Base-by-base conservation (phyloP, 2,888 invertebrate species). In the Sabellastarte sp. region DNA sequence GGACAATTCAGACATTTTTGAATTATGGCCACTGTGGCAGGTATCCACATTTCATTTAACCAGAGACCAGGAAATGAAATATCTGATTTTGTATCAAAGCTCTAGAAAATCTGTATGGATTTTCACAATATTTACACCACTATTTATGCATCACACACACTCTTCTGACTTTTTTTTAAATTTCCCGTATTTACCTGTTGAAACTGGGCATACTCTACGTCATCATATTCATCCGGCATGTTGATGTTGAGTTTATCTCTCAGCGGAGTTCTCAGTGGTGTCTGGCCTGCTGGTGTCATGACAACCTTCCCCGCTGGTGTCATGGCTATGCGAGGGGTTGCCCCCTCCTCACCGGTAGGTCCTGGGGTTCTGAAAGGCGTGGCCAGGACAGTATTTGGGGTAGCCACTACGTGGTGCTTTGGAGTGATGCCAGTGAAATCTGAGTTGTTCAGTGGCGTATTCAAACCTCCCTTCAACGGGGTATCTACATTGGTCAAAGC, bases 401-500 rank as follows among this genome's bases (percentile, higher is more conserved):
- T 83, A 63, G 74, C 76, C 20, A 72, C 66, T 1, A 86, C 63
- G 58, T 88, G 89, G 29, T 88, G 85, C 74, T 89, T 89, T 1
- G 95, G 95, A 70, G 92, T 85, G 0, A 92, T 88, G 1, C 93
- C 91, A 26, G 89, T 89, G 84, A 97, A 95, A 84, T 97, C 95
- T 0, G 91, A 89, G 78, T 94, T 91, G 66, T 91, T 90, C 3
- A 99, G 86, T 0, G 96, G 95, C 0, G 97, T 97, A 84, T 99
- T 99, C 30, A 93, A 80, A 0, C 99, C 99, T 57, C 98, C 89
- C 84, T 97, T 97, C 26, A 99, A 86, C 0, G 98, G 98, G 0
- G 98, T 99, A 80, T 99, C 98, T 1, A 96, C 95, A 83, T 98
- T 96, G 0, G 95, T 94, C 28, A 99, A 86, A 0, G 98, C 97